Base-by-base conservation (phyloP, 2,888 invertebrate species). In the Exephanes ischioxanthus region DNA sequence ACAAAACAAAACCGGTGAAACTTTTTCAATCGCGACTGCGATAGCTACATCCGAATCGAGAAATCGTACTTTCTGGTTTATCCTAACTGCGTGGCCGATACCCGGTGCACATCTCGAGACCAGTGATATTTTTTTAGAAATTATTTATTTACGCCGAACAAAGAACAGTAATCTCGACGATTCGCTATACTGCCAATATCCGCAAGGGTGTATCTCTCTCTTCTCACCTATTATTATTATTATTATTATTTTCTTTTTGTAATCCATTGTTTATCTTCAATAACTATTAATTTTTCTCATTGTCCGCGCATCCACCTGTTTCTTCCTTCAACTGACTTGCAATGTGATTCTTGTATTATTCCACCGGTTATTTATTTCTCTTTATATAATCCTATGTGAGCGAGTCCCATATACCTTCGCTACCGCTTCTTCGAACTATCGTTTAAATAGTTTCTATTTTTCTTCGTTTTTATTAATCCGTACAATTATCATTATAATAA, bases 111-210 rank as follows among this genome's bases (percentile, higher is more conserved):
- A 89, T 91, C 90, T 92, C 91, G 90, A 92, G 89, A 92, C 92
- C 93, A 92, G 93, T 94, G 93, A 93, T 93, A 93, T 93, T 92
- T 91, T 93, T 91, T 92, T 93, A 93, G 91, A 91, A 91, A 91
- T 90, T 92, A 93, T 92, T 93, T 93, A 93, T 93, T 93, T 91
- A 92, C 88, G 90, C 90, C 88, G 90, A 92, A 89, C 86, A 89
- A 91, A 91, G 72, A 84, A 90, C 88, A 89, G 90, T 90, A 91
- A 91, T 91, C 90, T 91, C 90, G 88, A 90, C 88, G 88, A 89
- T 85, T 91, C 90, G 89, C 89, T 90, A 88, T 92, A 93, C 92
- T 93, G 92, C 92, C 93, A 92, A 93, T 89, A 91, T 89, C 89
- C 87, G 88, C 90, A 89, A 91, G 88, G 89, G 89, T 82, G 71